Evolutionary conservation across 2,888 invertebrate genomes (phyloP), one percentile per base, ranked within the genome.

Genomic region (Elysia crispata): DNA sequence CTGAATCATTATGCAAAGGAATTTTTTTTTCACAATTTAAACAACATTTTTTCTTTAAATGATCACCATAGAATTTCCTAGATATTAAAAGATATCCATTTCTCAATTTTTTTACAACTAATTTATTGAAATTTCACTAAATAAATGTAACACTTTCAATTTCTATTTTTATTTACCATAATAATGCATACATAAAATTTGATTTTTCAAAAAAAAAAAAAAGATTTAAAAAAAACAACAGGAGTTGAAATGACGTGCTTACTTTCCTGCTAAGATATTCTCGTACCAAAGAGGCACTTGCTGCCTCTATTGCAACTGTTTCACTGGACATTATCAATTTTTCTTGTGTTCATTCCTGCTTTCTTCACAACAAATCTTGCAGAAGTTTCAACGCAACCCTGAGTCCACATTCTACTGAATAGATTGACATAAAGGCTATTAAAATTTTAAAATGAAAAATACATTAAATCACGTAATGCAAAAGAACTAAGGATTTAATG

Each of bases 181-280:
- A 6, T 6, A 41, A 6, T 41, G 41, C 3, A 41, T 3, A 11
- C 11, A 11, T 6, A 6, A 11, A 41, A 3, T 41, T 41, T 41
- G 3, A 3, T 6, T 6, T 11, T 3, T 41, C 41, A 3, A 41
- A 41, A 6, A 6, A 41, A 41, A 11, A 41, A 41, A 11, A 66
- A 25, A 28, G 11, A 15, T 66, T 28, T 66, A 25, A n/a, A 66
- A n/a, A 25, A 66, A 23, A 28, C 13, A 66, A 25, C 6, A 66
- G 3, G 13, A 66, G 25, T 1, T 23, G 30, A 66, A 15, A 54
- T 25, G 49, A 67, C 62, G 15, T 33, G 8, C 73, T 76, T 83
- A 90, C 90, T 87, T 89, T 91, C 84, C 89, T 83, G 80, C 87
- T 90, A 0, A 91, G 83, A 79, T 89, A 91, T 82, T 91, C 90